These are phyloP conservation scores for Geococcyx californianus DNA, from an alignment of 2,113 vertebrate genomes.

Conservation along the genomic window DNA sequence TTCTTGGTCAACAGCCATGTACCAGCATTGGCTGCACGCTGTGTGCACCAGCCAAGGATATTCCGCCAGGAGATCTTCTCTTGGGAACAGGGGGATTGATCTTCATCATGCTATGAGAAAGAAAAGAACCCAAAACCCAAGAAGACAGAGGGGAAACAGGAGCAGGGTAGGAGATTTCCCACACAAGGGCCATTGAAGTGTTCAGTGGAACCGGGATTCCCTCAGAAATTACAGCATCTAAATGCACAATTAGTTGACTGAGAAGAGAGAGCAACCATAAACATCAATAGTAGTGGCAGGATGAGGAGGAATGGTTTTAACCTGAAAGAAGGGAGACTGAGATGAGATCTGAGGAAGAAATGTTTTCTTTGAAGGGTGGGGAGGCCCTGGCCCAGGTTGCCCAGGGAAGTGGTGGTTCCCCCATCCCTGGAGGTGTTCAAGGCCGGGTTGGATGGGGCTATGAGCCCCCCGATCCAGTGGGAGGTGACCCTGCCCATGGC, in stretches of 20 bases:
- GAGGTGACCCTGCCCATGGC: no score
- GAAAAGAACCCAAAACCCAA: background rate
- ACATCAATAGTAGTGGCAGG: background rate
- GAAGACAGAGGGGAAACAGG: background rate
- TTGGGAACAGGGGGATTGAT: background rate
- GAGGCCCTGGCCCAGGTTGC: no score
- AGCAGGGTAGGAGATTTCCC: background rate
- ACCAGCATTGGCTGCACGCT: background rate
- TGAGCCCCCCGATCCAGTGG: no score
- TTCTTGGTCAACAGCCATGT: background rate
- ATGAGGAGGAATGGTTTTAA: no score
- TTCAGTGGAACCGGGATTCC: background rate
- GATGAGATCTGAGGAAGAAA: no score
- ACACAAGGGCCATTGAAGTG: background rate
- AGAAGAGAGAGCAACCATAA: background rate
- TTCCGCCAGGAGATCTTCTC: background rate
- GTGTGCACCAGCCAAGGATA: background rate
- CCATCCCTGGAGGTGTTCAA: no score
- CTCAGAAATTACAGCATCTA: background rate
- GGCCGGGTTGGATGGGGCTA: no score
- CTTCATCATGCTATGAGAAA: background rate
- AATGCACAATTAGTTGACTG: background rate
- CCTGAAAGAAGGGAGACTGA: no score
- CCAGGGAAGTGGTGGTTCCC: no score
- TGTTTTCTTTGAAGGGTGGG: no score